These are phyloP conservation scores for Trichechus manatus DNA, from an alignment of 2,113 vertebrate genomes.

Conservation along the genomic window DNA sequence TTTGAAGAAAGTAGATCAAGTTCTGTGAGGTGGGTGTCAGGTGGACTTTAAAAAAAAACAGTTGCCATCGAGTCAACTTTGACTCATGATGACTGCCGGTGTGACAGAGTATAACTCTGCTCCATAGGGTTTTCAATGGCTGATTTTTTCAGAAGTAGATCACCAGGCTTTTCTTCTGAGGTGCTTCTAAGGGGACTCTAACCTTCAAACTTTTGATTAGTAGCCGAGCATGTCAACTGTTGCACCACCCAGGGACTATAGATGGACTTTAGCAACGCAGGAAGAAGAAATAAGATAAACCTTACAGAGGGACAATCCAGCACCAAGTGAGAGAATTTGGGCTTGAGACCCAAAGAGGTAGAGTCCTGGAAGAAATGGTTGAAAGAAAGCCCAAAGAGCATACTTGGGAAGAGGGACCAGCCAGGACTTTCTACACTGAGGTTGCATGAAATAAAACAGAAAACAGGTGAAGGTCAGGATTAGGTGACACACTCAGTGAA, in stretches of 20 bases:
- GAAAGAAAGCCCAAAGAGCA: neutral
- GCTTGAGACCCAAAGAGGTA: neutral
- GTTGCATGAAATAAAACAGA: neutral
- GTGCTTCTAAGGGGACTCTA: no score
- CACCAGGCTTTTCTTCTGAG: no score
- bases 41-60: no score
- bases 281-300: neutral
- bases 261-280: neutral
- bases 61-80: no score
- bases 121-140: no score
- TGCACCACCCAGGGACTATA: no score
- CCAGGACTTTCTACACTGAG: no score
- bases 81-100: no score
- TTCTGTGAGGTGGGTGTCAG: neutral
- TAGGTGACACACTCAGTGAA: accelerated
- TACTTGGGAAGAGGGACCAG: neutral
- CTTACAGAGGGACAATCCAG: neutral
- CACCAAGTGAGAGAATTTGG: neutral
- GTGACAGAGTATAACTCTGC: no score
- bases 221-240: no score
- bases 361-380: neutral
- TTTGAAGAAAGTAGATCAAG: neutral
- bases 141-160: no score
- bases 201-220: no score
- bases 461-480: neutral